Evolutionary conservation across 2,797 vertebrate genomes (phyloP).

Genomic region (Megalops cyprinoides): DNA sequence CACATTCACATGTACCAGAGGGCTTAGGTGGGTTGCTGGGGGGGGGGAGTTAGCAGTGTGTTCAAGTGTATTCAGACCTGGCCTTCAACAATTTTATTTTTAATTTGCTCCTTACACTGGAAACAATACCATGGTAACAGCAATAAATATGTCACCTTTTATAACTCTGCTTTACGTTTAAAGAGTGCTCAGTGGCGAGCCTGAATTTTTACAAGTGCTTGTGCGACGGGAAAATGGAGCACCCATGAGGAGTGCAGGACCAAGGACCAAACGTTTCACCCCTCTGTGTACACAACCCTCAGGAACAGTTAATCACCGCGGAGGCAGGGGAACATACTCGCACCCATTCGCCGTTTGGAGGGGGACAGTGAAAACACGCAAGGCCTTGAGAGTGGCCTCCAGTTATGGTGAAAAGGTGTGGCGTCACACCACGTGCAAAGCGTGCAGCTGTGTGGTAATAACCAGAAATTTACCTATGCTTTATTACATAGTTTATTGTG

Average conservation of each 20-base stretch:
- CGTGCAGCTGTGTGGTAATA: no score
- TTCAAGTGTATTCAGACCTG: slow-evolving; percentile 40
- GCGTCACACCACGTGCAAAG: background rate
- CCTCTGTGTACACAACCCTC: slow-evolving; percentile 40
- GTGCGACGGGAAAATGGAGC: slow-evolving; percentile 69
- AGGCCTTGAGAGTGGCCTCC: background rate
- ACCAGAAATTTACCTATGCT: no score
- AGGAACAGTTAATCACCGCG: background rate
- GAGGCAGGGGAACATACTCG: background rate
- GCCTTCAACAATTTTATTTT: slow-evolving; percentile 48
- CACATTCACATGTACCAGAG: background rate
- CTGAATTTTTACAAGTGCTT: slow-evolving; percentile 63
- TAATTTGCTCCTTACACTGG: slow-evolving; percentile 61
- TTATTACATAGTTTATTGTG: background rate
- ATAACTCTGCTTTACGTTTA: slow-evolving; percentile 72
- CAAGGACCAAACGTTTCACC: slow-evolving; percentile 64
- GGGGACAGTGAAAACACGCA: background rate
- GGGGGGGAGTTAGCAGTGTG: background rate
- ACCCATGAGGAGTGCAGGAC: slow-evolving; percentile 63
- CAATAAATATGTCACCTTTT: slow-evolving; percentile 67
- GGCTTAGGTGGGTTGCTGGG: no score
- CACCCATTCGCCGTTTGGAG: background rate
- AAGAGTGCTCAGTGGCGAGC: slow-evolving; percentile 61
- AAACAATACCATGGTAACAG: slow-evolving; percentile 64
- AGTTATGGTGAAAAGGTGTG: background rate